phyloP scores from a whole-genome alignment of 2,113 vertebrate genomes.

The Mustelus asterias region DNA sequence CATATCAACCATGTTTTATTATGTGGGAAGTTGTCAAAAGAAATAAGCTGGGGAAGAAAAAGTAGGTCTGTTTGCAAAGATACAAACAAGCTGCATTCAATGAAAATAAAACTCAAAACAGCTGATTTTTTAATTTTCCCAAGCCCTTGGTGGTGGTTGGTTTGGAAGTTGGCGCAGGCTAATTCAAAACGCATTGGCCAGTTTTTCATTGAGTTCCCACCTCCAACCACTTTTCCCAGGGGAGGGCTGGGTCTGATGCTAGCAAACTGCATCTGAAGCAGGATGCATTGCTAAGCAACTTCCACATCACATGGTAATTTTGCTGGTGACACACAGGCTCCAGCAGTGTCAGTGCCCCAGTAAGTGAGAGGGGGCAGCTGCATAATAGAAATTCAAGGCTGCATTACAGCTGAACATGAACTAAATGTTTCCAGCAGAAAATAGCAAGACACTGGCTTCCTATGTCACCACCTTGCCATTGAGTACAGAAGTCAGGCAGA shows the following conservation, averaged over 20 bases:
- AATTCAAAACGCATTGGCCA: neutral
- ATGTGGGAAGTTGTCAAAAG: neutral
- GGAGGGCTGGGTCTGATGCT: neutral
- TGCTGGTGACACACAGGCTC: neutral
- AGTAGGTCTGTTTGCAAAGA: neutral
- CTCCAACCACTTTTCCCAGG: neutral
- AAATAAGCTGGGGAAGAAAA: neutral
- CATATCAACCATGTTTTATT: neutral
- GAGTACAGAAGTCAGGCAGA: no score
- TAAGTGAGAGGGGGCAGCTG: no score
- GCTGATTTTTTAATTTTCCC: neutral
- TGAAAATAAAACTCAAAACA: neutral
- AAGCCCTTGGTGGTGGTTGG: no score
- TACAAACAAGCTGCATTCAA: neutral
- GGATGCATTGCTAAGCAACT: neutral
- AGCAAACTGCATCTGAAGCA: neutral
- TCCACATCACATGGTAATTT: neutral
- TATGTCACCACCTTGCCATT: no score
- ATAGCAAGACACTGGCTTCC: no score
- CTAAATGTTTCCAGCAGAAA: no score
- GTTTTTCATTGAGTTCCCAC: neutral
- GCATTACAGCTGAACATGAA: no score
- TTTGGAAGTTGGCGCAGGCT: no score
- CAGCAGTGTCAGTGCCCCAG: no score
- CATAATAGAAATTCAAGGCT: no score